Base-by-base conservation (phyloP, 1,140 invertebrate genomes). In the Papilio xuthus region DNA sequence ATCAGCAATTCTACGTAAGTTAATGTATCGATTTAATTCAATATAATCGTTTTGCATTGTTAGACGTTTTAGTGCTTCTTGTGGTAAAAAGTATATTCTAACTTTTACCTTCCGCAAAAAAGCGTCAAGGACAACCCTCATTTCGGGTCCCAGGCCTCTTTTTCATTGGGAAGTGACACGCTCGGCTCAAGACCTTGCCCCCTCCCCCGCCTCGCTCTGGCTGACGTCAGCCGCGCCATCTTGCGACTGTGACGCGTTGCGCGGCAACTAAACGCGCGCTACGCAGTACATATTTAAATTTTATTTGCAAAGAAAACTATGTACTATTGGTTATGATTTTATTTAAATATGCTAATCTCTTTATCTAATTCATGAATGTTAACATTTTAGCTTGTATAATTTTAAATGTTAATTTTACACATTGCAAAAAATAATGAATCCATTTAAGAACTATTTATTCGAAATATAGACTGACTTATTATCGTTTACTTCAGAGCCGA, bases 151-250 rank as follows among this genome's bases (percentile, higher is more conserved):
- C 83, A 84, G 88, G 88, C 90, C 88, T 89, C 88, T 92, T 92
- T 92, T 91, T 92, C 90, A 90, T 88, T 89, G 90, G 90, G 90
- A 93, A 92, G 89, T 91, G 91, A 91, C 90, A 90, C 90, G 89
- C 86, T 91, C 86, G 88, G 85, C 86, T 83, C 79, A 84, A 89
- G 87, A 89, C 89, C 90, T 91, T 92, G 90, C 88, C 84, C 79
- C 88, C 85, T 81, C 83, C 82, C 82, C 80, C 85, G 81, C 69
- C 81, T 70, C 78, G 56, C 79, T 71, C 80, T 79, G 80, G 86
- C 84, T 94, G 92, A 92, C 89, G 92, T 94, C 91, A 94, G 79
- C 84, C 84, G 81, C 91, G 91, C 91, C 91, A 93, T 93, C 90
- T 93, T 93, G 89, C 86, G 82, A 84, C 84, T 82, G 79, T 88